These are phyloP conservation scores for Pterophyllum scalare DNA, from an alignment of 2,113 vertebrate species.

Conservation along the genomic window DNA sequence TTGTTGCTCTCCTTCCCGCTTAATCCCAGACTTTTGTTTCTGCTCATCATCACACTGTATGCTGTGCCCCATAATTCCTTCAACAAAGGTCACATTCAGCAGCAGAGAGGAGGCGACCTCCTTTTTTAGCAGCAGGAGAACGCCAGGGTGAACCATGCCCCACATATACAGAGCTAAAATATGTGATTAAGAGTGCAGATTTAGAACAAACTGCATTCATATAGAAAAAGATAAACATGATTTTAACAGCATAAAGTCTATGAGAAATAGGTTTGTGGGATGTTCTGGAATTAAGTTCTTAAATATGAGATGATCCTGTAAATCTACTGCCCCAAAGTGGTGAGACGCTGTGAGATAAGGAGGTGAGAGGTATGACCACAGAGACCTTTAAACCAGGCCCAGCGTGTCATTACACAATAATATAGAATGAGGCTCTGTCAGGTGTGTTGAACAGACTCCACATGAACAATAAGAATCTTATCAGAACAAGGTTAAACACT, in stretches of 20 bases:
- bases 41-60: slow-evolving; percentile 67
- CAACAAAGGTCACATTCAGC: slow-evolving; percentile 80
- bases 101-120: slow-evolving; percentile 65
- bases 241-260: background rate
- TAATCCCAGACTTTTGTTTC: slow-evolving; percentile 80
- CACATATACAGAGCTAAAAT: slow-evolving; percentile 37
- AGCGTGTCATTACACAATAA: slow-evolving; percentile 28
- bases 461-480: slow-evolving; percentile 34
- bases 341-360: slow-evolving; percentile 32
- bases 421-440: slow-evolving; percentile 34
- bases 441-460: background rate
- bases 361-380: slow-evolving; percentile 25
- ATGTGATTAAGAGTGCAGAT: slow-evolving; percentile 51
- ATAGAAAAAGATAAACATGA: background rate
- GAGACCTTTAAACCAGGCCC: slow-evolving; percentile 24
- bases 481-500: slow-evolving; percentile 27
- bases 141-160: slow-evolving; percentile 51
- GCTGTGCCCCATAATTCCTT: slow-evolving; percentile 66
- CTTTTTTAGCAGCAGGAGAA: slow-evolving; percentile 58
- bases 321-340: background rate
- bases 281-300: slow-evolving; percentile 23
- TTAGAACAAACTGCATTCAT: slow-evolving; percentile 45
- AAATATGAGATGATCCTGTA: slow-evolving; percentile 32
- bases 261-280: slow-evolving; percentile 25
- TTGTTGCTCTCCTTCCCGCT: slow-evolving; percentile 67